Evolutionary conservation across 2,888 invertebrate species (phyloP), one percentile per base, ranked within the genome.

Genomic region (Acrobasis repandana): DNA sequence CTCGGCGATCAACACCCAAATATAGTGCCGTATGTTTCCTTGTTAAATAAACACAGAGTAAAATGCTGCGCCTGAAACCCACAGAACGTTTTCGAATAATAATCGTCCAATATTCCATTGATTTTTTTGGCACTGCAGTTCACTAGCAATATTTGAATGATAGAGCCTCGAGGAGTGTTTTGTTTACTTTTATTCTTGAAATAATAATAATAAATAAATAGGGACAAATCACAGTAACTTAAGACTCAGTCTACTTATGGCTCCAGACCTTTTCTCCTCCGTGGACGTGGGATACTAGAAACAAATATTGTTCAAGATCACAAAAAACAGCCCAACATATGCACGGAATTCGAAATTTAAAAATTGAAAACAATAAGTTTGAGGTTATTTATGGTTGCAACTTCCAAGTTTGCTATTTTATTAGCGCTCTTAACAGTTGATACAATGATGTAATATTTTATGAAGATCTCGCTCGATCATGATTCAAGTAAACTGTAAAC

Each of bases 51-150:
- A 57, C 57, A 57, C 48, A 34, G 48, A 15, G 48, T n/a, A 28
- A 57, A 43, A n/a, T 48, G 57, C 48, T 16, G 34, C 48, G 57
- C 57, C n/a, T 57, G 47, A 33, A 57, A 47, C 56, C 57, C 57
- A 47, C 47, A 56, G 43, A 43, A 33, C 48, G 48, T 47, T 48
- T 48, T 33, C 15, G 46, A 43, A 33, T 48, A 47, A 48, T 57
- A 57, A 34, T 34, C 48, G 57, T 49, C 63, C 61, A 50, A 58
- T 56, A 63, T 71, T 71, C 57, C 47, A 67, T 60, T 71, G 65
- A 50, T 38, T 63, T 58, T 58, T 64, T 63, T 61, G 48, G 18
- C 38, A 38, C 54, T 11, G 15, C 15, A 33, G 34, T 33, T n/a
- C 36, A 52, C 1, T n/a, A n/a, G 43, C 43, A 43, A 28, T n/a